These are phyloP conservation scores for Darwinula stevensoni DNA, from an alignment of 2,888 invertebrate species.

Conservation along the genomic window DNA sequence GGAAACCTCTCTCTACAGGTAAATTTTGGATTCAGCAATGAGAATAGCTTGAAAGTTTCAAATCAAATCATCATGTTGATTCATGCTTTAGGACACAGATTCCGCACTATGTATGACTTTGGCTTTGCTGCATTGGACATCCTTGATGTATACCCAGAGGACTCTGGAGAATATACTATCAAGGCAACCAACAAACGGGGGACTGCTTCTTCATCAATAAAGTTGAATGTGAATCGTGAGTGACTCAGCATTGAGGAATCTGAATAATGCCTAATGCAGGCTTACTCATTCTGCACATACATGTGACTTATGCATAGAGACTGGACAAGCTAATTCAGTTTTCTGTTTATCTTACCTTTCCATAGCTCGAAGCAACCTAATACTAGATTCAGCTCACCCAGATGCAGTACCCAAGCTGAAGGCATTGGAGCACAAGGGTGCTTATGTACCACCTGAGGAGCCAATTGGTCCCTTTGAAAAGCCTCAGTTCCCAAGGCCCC, in stretches of 20 bases:
- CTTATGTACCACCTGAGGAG: slow-evolving; percentile 27
- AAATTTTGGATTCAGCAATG: slow-evolving; percentile 6
- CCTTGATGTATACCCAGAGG: slow-evolving; percentile 69
- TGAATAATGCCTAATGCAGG: no score
- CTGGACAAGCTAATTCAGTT: no score
- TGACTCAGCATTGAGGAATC: slow-evolving; percentile 11
- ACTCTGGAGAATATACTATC: slow-evolving; percentile 72
- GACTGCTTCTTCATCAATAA: slow-evolving; percentile 47
- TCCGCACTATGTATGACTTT: slow-evolving; percentile 79
- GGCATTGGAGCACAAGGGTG: slow-evolving; percentile 56
- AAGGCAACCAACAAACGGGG: slow-evolving; percentile 59
- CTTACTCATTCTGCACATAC: no score
- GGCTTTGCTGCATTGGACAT: slow-evolving; percentile 91
- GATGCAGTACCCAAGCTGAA: slow-evolving; percentile 73
- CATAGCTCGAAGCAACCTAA: slow-evolving; percentile 47
- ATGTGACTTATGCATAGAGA: no score
- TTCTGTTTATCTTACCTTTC: no score
- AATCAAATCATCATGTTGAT: neutral
- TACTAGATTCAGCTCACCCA: slow-evolving; percentile 70
- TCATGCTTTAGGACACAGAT: slow-evolving; percentile 62
- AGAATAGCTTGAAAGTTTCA: neutral
- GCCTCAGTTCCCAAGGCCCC: slow-evolving; percentile 59
- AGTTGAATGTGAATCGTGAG: slow-evolving; percentile 48
- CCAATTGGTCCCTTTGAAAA: slow-evolving; percentile 48
- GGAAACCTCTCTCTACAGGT: slow-evolving; percentile 53